Evolutionary conservation across 1,140 invertebrate genomes (phyloP), one percentile per base, ranked within the genome.

Genomic region (Psilanteris sp.): DNA sequence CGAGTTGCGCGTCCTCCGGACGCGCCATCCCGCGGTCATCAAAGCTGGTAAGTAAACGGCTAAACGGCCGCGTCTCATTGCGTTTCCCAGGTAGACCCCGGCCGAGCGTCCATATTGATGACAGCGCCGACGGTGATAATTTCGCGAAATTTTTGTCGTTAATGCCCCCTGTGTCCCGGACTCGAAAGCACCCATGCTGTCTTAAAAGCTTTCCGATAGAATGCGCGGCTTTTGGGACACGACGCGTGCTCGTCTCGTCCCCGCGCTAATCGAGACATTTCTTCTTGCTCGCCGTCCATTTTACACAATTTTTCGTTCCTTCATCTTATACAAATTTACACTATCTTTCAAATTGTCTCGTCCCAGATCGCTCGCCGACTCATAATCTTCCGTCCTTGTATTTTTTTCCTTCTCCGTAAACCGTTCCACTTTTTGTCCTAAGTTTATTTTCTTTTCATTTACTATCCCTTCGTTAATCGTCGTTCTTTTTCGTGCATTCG

Each of bases 81-180:
- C 76, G 59, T n/a, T n/a, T n/a, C n/a, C 72, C 80, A 64, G 59
- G 70, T 55, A 62, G 11, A 41, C 24, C 68, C 68, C 48, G 57
- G 57, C 32, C 16, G 79, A 79, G 81, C 85, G 85, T 87, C 90
- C 90, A 91, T 91, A 89, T 91, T 91, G 91, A 91, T 91, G 90
- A 90, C 91, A 91, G 91, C 91, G 91, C 91, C 91, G 90, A 90
- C 90, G 85, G 91, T 91, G 91, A 91, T 91, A 91, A 91, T 91
- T 91, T 91, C 88, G 81, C 86, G 91, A 91, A 91, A 91, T 91
- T 92, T 91, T 91, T 90, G 89, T 90, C 85, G 89, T 90, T 91
- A 91, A 92, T 91, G 91, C 91, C 91, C 91, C 91, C 91, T 91
- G 90, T 90, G 87, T 90, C 88, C 88, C 86, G 86, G 87, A 86